Percentiles rank a stretch among this genome's conserved stretches.
Conservation (phyloP, 2,797 vertebrate genomes). For the Heliangelus exortis region DNA sequence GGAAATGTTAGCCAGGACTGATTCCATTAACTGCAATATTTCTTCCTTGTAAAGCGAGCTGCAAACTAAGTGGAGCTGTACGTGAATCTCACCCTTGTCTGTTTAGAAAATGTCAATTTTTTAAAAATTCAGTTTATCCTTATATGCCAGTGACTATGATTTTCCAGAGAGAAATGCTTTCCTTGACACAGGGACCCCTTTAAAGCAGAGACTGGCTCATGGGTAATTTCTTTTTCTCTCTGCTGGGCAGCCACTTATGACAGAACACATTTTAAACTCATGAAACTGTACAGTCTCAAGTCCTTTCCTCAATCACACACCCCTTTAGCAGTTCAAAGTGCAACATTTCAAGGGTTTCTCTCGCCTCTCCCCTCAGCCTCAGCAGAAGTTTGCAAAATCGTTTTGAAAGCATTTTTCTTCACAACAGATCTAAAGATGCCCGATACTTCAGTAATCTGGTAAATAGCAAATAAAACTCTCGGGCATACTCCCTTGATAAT, state of each 20-base stretch:
- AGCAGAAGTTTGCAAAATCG: constrained; percentile 46
- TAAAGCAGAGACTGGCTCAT: neutral
- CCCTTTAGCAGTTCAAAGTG: constrained; percentile 11
- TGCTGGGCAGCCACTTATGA: neutral
- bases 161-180: neutral
- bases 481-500: constrained; percentile 55
- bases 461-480: constrained; percentile 59
- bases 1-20: neutral
- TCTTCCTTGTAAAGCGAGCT: neutral
- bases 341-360: constrained; percentile 42
- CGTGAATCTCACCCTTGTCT: neutral
- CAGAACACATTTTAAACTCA: neutral
- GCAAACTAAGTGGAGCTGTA: neutral
- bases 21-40: neutral
- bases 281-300: neutral
- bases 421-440: constrained; percentile 46
- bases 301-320: neutral
- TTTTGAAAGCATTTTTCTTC: constrained; percentile 59
- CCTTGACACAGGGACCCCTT: neutral
- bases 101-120: neutral
- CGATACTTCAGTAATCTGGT: constrained; percentile 52
- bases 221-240: neutral
- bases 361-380: constrained; percentile 6
- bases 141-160: neutral
- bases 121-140: neutral